phyloP scores from a whole-genome alignment of 2,113 vertebrate species.

The Noctilio leporinus region DNA sequence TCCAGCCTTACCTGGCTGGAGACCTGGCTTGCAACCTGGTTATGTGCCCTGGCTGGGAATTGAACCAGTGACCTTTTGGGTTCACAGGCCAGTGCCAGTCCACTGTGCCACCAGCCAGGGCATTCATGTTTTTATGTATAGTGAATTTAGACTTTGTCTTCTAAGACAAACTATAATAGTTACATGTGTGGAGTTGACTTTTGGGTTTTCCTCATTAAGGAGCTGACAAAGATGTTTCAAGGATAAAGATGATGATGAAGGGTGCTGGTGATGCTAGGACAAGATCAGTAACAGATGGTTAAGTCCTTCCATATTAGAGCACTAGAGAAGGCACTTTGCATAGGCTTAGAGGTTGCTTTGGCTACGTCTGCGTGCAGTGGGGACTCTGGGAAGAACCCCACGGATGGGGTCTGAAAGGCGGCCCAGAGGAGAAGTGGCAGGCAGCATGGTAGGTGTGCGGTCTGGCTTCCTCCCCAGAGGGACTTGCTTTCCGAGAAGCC shows the following conservation, averaged over 20 bases:
- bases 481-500: not conserved
- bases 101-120: too few species aligned
- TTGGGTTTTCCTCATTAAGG: not conserved
- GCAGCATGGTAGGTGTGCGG: not conserved
- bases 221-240: not conserved
- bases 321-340: rapidly evolving
- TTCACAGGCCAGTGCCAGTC: too few species aligned
- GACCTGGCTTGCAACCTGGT: too few species aligned
- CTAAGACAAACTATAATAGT: not conserved
- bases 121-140: not conserved
- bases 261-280: not conserved
- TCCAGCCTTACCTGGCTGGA: too few species aligned
- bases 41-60: too few species aligned
- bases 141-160: not conserved
- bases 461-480: not conserved
- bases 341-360: not conserved
- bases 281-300: not conserved
- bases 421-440: not conserved
- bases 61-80: too few species aligned
- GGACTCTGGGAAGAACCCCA: not conserved
- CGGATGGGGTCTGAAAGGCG: not conserved
- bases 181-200: not conserved
- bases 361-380: not conserved
- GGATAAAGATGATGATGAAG: not conserved
- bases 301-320: not conserved